These are phyloP conservation scores for Porphyrio hochstetteri DNA, from an alignment of 2,113 vertebrate genomes.

Conservation along the genomic window DNA sequence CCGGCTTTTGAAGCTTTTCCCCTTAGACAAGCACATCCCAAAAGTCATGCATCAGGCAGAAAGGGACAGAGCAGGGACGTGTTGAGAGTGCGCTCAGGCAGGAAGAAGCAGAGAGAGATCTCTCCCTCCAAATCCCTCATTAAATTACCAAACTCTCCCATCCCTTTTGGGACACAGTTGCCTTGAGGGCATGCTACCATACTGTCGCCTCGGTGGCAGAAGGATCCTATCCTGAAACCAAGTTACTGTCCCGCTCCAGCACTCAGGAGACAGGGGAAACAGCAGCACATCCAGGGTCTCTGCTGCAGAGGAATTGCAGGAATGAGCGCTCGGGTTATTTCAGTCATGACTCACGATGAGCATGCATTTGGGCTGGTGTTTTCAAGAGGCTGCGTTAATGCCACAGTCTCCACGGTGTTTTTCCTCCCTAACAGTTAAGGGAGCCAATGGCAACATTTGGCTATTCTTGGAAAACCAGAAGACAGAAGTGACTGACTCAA, in stretches of 20 bases:
- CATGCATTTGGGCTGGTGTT: constrained; percentile 31
- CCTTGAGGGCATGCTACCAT: not conserved
- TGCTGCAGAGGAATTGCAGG: not conserved
- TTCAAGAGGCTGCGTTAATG: constrained; percentile 32
- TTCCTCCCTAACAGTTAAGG: constrained; percentile 3
- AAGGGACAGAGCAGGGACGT: not conserved
- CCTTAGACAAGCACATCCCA: not conserved
- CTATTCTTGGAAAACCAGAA: constrained; percentile 61
- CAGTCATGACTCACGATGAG: constrained; percentile 31
- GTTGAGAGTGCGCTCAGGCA: not conserved
- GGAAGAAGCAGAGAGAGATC: no score
- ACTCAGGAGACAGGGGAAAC: fast-evolving
- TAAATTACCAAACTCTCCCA: not conserved
- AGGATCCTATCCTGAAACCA: not conserved
- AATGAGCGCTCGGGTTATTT: not conserved
- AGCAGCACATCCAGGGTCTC: not conserved
- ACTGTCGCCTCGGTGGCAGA: not conserved
- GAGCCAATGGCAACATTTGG: constrained; percentile 42
- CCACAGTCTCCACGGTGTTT: constrained; percentile 5
- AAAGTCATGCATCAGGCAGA: fast-evolving
- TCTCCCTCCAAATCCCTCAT: not conserved
- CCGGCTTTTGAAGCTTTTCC: not conserved
- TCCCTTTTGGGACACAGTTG: not conserved
- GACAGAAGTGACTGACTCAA: constrained; percentile 45
- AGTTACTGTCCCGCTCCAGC: not conserved